Conservation (phyloP, 2,113 vertebrate species). For the Sporophila hypoxantha region DNA sequence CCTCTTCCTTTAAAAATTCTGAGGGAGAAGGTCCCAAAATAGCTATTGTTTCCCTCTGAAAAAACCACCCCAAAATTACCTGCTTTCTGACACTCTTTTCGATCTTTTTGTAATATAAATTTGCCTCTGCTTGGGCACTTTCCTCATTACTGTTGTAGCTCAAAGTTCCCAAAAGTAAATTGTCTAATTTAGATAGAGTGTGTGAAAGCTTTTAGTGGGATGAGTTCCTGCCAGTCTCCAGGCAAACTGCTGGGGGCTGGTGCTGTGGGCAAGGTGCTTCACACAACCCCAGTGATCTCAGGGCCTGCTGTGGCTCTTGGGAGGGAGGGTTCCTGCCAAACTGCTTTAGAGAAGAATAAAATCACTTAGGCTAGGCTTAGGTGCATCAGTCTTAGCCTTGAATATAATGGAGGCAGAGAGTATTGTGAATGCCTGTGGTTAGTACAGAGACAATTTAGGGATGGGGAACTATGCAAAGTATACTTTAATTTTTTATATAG, state of each 20-base stretch:
- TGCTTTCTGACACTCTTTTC: not conserved
- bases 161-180: not conserved
- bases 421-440: not conserved
- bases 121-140: not conserved
- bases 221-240: not conserved
- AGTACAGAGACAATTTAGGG: not conserved
- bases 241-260: not conserved
- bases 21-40: not conserved
- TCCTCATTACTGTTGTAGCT: not conserved
- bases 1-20: not conserved
- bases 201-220: not conserved
- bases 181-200: not conserved
- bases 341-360: not conserved
- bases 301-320: not conserved
- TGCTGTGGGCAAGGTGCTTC: not conserved
- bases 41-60: not conserved
- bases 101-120: not conserved
- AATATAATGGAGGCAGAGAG: not conserved
- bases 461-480: not conserved
- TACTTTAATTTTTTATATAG: not conserved
- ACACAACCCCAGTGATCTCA: not conserved
- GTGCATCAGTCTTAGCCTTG: not conserved
- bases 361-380: not conserved
- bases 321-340: not conserved
- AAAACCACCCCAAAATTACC: not conserved